Evolutionary conservation across 2,113 vertebrate species (phyloP).

Genomic region (Dicerorhinus sumatrensis): DNA sequence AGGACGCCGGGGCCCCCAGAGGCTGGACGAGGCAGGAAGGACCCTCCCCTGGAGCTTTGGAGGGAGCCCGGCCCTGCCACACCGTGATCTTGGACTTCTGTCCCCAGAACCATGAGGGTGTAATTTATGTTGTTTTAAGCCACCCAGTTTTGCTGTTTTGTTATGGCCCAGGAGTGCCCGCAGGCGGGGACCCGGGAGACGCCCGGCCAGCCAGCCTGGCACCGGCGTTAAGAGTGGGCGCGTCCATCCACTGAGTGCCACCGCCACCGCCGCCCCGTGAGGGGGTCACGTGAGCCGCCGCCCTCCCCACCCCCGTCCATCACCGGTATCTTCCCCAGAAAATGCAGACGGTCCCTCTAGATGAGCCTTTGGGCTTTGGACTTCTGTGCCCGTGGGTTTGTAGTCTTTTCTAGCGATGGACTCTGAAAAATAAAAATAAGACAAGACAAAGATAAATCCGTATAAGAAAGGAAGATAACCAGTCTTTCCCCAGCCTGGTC

Average conservation of each 20-base stretch:
- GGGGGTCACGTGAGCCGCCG: not conserved
- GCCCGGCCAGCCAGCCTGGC: not conserved
- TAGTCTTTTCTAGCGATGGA: too few relatives aligned
- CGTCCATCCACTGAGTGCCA: too few relatives aligned
- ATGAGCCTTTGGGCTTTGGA: not conserved
- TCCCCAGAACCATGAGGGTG: not conserved
- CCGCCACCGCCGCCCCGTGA: too few relatives aligned
- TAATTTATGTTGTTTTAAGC: not conserved
- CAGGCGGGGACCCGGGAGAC: not conserved
- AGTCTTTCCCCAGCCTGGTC: not conserved
- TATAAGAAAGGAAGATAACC: not conserved
- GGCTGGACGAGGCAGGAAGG: not conserved
- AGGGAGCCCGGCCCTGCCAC: rapidly evolving
- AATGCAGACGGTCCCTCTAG: not conserved
- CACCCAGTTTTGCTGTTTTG: not conserved
- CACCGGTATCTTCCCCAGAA: not conserved
- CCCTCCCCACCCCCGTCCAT: not conserved
- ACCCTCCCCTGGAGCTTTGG: not conserved
- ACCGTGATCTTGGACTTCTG: not conserved
- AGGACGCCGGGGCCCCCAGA: not conserved
- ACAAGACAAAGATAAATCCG: not conserved
- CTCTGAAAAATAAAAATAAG: not conserved
- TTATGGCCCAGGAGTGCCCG: not conserved
- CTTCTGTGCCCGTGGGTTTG: not conserved
- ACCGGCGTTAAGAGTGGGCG: not conserved